Evolutionary conservation across 1,140 invertebrate species (phyloP), one percentile per base, ranked within the genome.

Genomic region (Leptopilina clavipes): DNA sequence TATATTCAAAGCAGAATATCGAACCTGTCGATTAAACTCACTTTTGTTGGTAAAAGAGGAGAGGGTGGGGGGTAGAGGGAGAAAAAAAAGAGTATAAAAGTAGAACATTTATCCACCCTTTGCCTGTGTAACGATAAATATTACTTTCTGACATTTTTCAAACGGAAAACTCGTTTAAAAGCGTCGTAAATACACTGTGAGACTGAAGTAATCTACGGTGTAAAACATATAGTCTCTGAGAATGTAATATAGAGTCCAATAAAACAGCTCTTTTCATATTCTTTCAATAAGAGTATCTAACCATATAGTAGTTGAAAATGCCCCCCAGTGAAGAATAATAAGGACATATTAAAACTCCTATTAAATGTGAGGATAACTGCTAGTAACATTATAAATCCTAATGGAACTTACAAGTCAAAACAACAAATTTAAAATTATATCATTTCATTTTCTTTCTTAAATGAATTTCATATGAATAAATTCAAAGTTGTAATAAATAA

Each of bases 71-170:
- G 37, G 37, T 1, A 6, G 37, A 9, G 37, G 37, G 9, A 40
- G 37, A 9, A 65, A 65, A 65, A 65, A 65, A 65, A 19, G 19
- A 59, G 54, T 18, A 65, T 65, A 65, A 65, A 59, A 65, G 56
- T 65, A 65, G 22, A 65, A 65, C 56, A 65, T 65, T 52, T 65
- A 31, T 65, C 22, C 56, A 65, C 56, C 56, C 56, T 65, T 65
- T 12, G 56, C 56, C 22, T 31, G 22, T 22, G 56, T 31, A 65
- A 65, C 22, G 56, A 65, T 65, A 65, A 65, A 65, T 65, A 65
- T 65, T 65, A 65, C 56, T 65, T 65, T 65, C 56, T 65, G 56
- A 65, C 56, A 65, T 65, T 65, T 65, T 65, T 65, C 56, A 65
- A 65, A 65, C 56, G 56, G 56, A 65, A 65, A 65, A 31, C 56